Percentiles rank a stretch among this genome's conserved stretches.
Evolutionary conservation across 2,113 vertebrate species (phyloP).

Genomic region (Zosterops lateralis): DNA sequence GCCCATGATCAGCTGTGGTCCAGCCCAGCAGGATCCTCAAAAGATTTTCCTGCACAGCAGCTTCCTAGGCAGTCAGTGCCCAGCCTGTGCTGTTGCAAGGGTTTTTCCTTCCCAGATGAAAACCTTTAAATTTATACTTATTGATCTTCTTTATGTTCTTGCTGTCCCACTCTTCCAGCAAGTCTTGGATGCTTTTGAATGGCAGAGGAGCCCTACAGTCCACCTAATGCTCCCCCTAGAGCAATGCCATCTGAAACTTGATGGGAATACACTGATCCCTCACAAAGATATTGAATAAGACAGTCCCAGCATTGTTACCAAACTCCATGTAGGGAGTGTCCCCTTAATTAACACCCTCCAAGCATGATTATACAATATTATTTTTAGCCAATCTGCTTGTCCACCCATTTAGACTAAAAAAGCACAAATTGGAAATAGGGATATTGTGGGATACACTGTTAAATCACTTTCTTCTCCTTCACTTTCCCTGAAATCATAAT

Average conservation of each 20-base stretch:
- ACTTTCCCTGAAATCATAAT: background rate
- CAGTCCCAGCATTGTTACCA: background rate
- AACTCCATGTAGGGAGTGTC: background rate
- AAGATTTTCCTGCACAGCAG: background rate
- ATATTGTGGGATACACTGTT: background rate
- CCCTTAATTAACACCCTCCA: background rate
- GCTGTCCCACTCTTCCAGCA: background rate
- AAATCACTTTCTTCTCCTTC: background rate
- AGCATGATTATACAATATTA: background rate
- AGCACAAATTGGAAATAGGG: background rate
- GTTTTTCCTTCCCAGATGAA: background rate
- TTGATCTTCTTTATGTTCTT: background rate
- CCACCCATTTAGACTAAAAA: background rate
- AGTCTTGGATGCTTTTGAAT: background rate
- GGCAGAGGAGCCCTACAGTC: background rate
- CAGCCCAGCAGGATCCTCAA: background rate
- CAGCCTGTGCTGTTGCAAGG: background rate
- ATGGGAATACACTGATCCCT: background rate
- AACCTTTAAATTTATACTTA: background rate
- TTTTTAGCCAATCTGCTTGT: rapidly evolving
- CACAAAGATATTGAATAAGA: background rate
- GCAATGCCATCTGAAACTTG: background rate
- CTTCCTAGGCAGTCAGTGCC: background rate
- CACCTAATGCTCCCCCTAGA: background rate
- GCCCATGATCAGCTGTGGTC: background rate